Conservation (phyloP, 2,113 vertebrate species). For the Eurypyga helias region DNA sequence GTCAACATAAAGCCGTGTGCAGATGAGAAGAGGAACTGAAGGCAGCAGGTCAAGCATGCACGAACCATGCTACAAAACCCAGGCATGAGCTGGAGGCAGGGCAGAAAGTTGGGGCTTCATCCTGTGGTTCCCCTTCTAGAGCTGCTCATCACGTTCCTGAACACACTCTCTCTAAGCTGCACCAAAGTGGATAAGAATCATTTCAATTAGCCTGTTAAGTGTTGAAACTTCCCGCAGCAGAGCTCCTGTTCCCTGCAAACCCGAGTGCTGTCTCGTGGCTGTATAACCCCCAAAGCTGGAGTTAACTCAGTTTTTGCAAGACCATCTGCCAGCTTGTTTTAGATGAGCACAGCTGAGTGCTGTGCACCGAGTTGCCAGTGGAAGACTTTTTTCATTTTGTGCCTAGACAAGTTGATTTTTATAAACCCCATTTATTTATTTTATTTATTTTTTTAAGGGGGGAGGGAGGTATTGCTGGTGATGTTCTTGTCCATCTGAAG, state of each 20-base stretch:
- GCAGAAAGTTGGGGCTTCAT: neutral
- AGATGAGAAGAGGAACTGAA: neutral
- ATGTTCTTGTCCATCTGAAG: neutral
- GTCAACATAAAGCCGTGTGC: neutral
- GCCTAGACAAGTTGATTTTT: neutral
- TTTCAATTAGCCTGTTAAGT: neutral
- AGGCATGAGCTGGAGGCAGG: neutral
- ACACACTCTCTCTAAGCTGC: neutral
- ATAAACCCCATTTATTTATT: neutral
- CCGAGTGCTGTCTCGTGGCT: neutral
- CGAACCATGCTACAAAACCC: neutral
- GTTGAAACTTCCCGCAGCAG: accelerated
- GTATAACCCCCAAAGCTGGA: neutral
- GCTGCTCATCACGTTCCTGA: accelerated
- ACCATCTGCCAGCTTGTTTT: slow-evolving; percentile 32
- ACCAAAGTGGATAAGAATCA: neutral
- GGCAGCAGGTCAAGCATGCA: neutral
- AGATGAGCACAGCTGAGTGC: neutral
- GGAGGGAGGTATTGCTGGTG: neutral
- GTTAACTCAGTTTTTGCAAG: neutral
- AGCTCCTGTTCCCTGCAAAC: neutral
- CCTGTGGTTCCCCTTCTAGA: neutral
- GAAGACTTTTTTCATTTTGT: neutral
- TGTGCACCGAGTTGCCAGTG: neutral
- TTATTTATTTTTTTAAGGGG: neutral